Evolutionary conservation across 2,113 vertebrate genomes (phyloP).

Genomic region (Lamprologus sp.): DNA sequence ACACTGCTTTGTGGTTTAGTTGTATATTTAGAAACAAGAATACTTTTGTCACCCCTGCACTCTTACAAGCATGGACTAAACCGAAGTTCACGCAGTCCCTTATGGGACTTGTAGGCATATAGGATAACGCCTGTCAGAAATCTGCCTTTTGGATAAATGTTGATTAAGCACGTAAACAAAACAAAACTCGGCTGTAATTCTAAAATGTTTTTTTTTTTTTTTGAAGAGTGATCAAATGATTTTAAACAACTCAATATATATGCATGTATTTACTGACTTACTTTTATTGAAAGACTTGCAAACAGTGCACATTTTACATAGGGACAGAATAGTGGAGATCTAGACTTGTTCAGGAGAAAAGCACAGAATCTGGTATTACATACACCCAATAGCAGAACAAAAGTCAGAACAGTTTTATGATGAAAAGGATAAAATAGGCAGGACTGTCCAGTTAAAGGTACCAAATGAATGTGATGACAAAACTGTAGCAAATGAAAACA

Average conservation of each 20-base stretch:
- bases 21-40: not conserved
- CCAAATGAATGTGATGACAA: constrained; percentile 16
- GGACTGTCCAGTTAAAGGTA: not conserved
- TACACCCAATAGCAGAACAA: constrained; percentile 19
- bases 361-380: constrained; percentile 32
- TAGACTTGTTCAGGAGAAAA: constrained; percentile 30
- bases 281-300: constrained; percentile 70
- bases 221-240: not conserved
- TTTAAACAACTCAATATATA: not conserved
- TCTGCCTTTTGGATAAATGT: not conserved
- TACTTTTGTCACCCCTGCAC: not conserved
- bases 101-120: constrained; percentile 40
- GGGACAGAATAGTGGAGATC: constrained; percentile 38
- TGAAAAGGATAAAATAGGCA: constrained; percentile 15
- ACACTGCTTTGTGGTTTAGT: not conserved
- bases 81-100: constrained; percentile 16
- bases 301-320: constrained; percentile 60
- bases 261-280: not conserved
- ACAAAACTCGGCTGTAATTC: not conserved
- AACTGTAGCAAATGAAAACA: not conserved
- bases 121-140: not conserved
- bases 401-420: not conserved
- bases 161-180: not conserved
- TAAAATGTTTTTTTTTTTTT: not conserved
- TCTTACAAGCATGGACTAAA: not conserved